phyloP scores from a whole-genome alignment of 2,888 invertebrate species.

The Hirtodrosophila histrioides region DNA sequence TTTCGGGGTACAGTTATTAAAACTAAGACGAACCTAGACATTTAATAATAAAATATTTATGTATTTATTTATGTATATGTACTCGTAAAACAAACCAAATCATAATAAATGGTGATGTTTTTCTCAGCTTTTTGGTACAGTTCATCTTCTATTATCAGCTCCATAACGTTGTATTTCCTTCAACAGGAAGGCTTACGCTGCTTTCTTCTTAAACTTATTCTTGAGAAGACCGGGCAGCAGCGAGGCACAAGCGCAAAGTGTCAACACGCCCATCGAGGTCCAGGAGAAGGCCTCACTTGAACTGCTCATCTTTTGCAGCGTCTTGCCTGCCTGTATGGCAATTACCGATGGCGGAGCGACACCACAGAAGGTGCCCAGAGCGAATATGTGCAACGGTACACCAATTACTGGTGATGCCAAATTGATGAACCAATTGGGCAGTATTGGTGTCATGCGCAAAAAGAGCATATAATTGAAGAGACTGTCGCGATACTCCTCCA shows the following conservation, averaged over 20 bases:
- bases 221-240: conserved; percentile 95
- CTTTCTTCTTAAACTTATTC: conserved; percentile 88
- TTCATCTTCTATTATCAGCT: conserved; percentile 24
- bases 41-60: conserved; percentile 26
- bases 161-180: neutral
- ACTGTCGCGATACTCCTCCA: conserved; percentile 93
- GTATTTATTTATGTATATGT: conserved; percentile 16
- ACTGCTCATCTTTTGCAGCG: conserved; percentile 95
- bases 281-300: conserved; percentile 94
- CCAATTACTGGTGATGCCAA: conserved; percentile 98
- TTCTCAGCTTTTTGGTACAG: conserved; percentile 44
- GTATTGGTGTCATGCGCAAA: conserved; percentile 97
- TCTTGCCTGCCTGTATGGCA: conserved; percentile 98
- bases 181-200: conserved; percentile 40
- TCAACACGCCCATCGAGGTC: conserved; percentile 92
- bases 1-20: conserved; percentile 1
- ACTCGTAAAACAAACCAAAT: conserved; percentile 17
- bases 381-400: conserved; percentile 96
- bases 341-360: conserved; percentile 98
- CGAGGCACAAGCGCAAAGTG: conserved; percentile 92
- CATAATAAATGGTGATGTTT: conserved; percentile 5
- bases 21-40: conserved; percentile 16
- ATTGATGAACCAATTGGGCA: conserved; percentile 97
- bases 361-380: conserved; percentile 97
- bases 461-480: conserved; percentile 98